A percentile compares a stretch with the other conserved stretches of the same genome.
phyloP scores from a whole-genome alignment of 2,888 invertebrate genomes.

The Drosophila testacea region DNA sequence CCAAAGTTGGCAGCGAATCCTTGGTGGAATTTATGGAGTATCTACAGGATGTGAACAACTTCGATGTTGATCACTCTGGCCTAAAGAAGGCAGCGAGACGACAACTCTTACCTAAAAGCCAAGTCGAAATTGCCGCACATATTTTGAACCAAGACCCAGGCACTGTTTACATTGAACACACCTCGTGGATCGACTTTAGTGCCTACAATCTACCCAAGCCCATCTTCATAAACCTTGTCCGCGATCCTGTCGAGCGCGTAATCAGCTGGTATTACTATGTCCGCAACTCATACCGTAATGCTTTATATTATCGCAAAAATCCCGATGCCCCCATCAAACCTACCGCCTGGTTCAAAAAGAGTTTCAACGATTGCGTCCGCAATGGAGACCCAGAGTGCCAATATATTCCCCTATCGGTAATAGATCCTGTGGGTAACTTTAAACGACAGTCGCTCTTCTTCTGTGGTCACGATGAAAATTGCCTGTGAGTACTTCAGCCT shows the following conservation, averaged over 20 bases:
- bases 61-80: slow-evolving; percentile 86
- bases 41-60: slow-evolving; percentile 85
- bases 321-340: slow-evolving; percentile 87
- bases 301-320: slow-evolving; percentile 92
- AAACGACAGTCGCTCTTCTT: slow-evolving; percentile 94
- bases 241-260: slow-evolving; percentile 94
- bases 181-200: slow-evolving; percentile 94
- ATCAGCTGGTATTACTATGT: slow-evolving; percentile 97
- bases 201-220: slow-evolving; percentile 91
- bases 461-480: slow-evolving; percentile 93
- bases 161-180: slow-evolving; percentile 93
- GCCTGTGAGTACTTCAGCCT: slow-evolving; percentile 88
- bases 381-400: slow-evolving; percentile 92
- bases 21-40: slow-evolving; percentile 88
- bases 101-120: slow-evolving; percentile 88
- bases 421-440: slow-evolving; percentile 93
- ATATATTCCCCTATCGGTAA: slow-evolving; percentile 91
- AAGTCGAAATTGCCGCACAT: slow-evolving; percentile 89
- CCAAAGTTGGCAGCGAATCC: slow-evolving; percentile 95
- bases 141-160: slow-evolving; percentile 90
- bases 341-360: slow-evolving; percentile 85
- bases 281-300: slow-evolving; percentile 89
- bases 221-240: slow-evolving; percentile 94
- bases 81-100: slow-evolving; percentile 39
- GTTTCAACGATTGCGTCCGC: slow-evolving; percentile 93